Evolutionary conservation across 2,113 vertebrate species (phyloP).

Genomic region (Neodontobutis hainanensis): DNA sequence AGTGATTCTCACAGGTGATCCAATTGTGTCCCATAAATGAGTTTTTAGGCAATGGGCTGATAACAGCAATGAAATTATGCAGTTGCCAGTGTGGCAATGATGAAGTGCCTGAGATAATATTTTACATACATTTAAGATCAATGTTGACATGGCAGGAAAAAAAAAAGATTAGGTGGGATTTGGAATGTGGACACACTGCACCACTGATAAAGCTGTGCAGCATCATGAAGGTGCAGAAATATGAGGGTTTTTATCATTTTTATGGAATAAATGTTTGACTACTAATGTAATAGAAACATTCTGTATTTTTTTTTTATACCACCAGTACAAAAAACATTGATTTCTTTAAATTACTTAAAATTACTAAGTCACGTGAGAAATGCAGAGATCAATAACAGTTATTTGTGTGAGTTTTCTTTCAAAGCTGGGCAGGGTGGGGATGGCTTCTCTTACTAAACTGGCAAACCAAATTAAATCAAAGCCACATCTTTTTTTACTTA

Average conservation of each 20-base stretch:
- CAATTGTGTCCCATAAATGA: constrained; percentile 53
- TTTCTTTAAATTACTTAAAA: constrained; percentile 44
- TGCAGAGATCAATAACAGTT: constrained; percentile 50
- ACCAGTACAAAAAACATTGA: constrained; percentile 27
- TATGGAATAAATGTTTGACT: neutral
- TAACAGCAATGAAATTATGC: constrained; percentile 50
- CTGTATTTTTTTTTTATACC: neutral
- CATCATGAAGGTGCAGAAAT: constrained; percentile 2
- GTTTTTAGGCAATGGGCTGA: constrained; percentile 56
- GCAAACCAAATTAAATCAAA: constrained; percentile 41
- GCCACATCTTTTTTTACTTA: constrained; percentile 32
- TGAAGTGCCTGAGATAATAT: constrained; percentile 41
- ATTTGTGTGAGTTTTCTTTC: constrained; percentile 46
- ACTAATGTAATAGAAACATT: neutral
- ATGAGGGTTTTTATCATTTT: too few relatives aligned
- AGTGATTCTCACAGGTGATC: constrained; percentile 50
- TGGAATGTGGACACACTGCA: constrained; percentile 33
- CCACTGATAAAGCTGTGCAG: constrained; percentile 10
- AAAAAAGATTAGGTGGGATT: constrained; percentile 18
- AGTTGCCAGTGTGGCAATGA: constrained; percentile 50
- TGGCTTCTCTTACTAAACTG: constrained; percentile 36
- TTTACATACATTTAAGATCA: constrained; percentile 48
- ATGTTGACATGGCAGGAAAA: constrained; percentile 14
- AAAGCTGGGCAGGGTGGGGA: constrained; percentile 39
- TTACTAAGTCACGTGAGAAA: constrained; percentile 47